Base-by-base conservation (phyloP, 64 coral and sea anemone species). In the Acropora tenuis region DNA sequence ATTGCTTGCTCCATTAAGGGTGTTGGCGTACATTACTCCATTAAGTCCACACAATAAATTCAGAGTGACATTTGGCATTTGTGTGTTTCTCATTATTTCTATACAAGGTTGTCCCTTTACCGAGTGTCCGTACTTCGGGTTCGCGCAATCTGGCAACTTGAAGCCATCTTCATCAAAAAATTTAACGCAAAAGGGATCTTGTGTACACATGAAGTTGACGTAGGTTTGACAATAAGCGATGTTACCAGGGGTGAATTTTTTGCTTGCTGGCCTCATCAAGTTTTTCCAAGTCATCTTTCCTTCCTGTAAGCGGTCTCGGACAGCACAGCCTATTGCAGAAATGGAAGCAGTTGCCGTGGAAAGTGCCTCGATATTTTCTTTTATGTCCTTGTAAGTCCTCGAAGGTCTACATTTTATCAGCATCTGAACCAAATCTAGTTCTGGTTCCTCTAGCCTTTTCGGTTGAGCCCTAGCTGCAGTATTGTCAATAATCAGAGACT, bases 241-340 rank as follows among this genome's bases (percentile, higher is more conserved):
- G 59, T 63, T 63, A 55, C 9, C 59, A 63, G 59, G 12, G 10
- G 50, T 68, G 72, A 91, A 91, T 58, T 90, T 79, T 78, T 92
- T 82, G 13, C 48, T 80, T 17, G 80, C 73, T 66, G 82, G 73
- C 67, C 90, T 42, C 7, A 69, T 79, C 90, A 92, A 78, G 20
- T 87, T 92, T 79, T 87, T 92, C 75, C 90, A 92, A 45, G 90
- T 79, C 90, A 86, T 86, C 9, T 92, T 87, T 17, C 90, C 90
- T 77, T 87, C 82, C 11, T 73, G 61, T 45, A 91, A 43, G 12
- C 50, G 78, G 4, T 84, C 55, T 76, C 79, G 13, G 18, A 84
- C 89, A 52, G 89, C 78, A 42, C 66, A 49, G 13, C 79, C 89
- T 43, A 91, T 83, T 1, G 89, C 40, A 46, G 79, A 73, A 20